Conservation (phyloP, 2,797 vertebrate species). For the Mareca penelope region DNA sequence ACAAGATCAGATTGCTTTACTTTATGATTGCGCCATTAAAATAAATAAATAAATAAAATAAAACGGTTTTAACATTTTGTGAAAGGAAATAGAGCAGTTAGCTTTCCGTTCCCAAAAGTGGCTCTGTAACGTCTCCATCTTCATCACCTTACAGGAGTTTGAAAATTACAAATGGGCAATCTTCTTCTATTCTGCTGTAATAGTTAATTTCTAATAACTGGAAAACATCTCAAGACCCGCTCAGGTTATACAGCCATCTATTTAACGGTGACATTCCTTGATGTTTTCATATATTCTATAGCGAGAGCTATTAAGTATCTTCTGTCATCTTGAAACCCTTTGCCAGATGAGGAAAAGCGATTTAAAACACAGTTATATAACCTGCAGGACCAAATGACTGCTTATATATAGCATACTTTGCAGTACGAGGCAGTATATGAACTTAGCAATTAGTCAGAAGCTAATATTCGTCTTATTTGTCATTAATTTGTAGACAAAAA, state of each 20-base stretch:
- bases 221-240: not conserved
- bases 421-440: not conserved
- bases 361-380: conserved; percentile 30
- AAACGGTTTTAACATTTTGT: not conserved
- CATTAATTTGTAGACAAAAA: conserved; percentile 44
- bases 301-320: not conserved
- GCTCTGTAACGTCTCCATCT: not conserved
- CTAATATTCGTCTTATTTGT: conserved; percentile 49
- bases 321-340: conserved; percentile 23
- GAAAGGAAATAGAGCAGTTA: not conserved
- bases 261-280: conserved; percentile 1
- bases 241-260: conserved; percentile 3
- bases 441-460: conserved; percentile 1
- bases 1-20: not conserved
- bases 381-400: not conserved
- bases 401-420: not conserved
- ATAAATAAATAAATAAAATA: not conserved
- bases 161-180: conserved; percentile 1
- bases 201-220: conserved; percentile 22
- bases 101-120: not conserved
- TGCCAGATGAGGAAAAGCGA: conserved; percentile 1
- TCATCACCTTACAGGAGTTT: not conserved
- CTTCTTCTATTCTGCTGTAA: not conserved
- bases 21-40: not conserved
- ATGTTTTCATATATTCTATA: not conserved